A percentile compares a stretch with the other conserved stretches of the same genome.
Evolutionary conservation across 2,113 vertebrate species (phyloP).

Genomic region (Monarcha castaneiventris): DNA sequence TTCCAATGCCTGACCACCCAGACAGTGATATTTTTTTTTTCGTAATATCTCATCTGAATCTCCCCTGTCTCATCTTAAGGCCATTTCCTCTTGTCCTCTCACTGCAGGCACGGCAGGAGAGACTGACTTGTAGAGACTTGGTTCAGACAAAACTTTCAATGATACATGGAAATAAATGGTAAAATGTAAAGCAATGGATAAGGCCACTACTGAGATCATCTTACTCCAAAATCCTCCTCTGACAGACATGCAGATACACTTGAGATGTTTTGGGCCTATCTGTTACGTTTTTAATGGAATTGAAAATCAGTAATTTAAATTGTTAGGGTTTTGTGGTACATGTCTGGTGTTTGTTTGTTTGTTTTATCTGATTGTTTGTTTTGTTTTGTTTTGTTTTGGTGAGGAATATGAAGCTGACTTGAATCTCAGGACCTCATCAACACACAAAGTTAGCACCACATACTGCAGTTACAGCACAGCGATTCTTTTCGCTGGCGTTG

Average conservation of each 20-base stretch:
- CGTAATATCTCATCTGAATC: rapidly evolving
- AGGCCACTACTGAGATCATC: neutral
- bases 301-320: neutral
- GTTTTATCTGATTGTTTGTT: neutral
- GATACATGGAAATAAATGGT: neutral
- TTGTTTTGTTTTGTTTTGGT: neutral
- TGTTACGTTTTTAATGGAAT: neutral
- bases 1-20: too few relatives aligned
- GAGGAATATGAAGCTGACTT: neutral
- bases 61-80: neutral
- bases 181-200: neutral
- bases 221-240: neutral
- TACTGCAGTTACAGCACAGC: neutral
- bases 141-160: neutral
- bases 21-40: neutral
- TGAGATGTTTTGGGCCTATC: neutral
- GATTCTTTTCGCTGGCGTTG: neutral
- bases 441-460: neutral
- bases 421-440: neutral
- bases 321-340: neutral
- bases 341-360: neutral
- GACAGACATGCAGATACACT: too few relatives aligned
- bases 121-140: neutral
- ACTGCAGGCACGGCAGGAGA: neutral
- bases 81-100: neutral